Percentiles rank a stretch among this genome's conserved stretches.
Evolutionary conservation across 2,113 vertebrate genomes (phyloP).

Genomic region (Notechis scutatus): DNA sequence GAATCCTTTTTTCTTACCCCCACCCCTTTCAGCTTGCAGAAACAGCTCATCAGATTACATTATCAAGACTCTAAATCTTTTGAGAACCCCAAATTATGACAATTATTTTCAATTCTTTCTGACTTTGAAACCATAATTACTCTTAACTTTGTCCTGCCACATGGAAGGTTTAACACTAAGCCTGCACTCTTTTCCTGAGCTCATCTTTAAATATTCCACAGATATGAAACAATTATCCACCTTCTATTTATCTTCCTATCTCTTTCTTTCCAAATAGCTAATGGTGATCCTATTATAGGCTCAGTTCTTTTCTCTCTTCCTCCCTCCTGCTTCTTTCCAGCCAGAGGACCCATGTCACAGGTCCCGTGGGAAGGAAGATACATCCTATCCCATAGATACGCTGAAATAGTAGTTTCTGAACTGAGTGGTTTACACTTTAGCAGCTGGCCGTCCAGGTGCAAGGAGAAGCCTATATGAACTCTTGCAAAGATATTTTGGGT

Average conservation of each 20-base stretch:
- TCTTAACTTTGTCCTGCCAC: neutral
- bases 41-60: neutral
- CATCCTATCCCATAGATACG: neutral
- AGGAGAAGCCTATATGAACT: neutral
- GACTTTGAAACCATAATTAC: neutral
- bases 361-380: neutral
- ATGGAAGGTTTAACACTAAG: neutral
- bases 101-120: neutral
- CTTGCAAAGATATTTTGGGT: neutral
- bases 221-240: neutral
- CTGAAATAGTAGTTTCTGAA: neutral
- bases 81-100: neutral
- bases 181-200: too few species aligned
- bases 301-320: neutral
- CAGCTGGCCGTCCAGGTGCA: neutral
- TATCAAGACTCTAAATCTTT: neutral
- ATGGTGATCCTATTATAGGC: neutral
- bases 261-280: neutral
- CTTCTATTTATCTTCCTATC: neutral
- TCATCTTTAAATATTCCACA: neutral
- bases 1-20: neutral
- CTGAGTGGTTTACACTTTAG: constrained; percentile 9
- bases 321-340: neutral
- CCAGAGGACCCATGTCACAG: neutral
- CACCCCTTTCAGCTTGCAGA: neutral